Evolutionary conservation across 2,888 invertebrate genomes (phyloP).

Genomic region (Terebella lapidaria): DNA sequence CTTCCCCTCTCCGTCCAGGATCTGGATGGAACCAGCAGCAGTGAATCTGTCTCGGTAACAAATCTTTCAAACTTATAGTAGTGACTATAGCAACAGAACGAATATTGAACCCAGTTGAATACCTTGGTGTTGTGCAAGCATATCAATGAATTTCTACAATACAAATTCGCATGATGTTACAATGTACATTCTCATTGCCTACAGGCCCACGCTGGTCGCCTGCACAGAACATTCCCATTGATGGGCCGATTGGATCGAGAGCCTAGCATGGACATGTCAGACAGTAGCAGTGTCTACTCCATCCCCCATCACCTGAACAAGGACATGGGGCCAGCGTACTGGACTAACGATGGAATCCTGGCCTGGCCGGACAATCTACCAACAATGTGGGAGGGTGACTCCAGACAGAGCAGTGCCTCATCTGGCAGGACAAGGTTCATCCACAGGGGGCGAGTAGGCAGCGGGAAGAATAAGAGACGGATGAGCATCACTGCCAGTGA

Average conservation of each 20-base stretch:
- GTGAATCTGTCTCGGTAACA: too few species aligned
- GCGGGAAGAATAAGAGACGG: background rate
- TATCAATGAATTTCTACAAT: too few species aligned
- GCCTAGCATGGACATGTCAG: background rate
- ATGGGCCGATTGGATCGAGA: background rate
- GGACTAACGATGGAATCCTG: slow-evolving; percentile 2
- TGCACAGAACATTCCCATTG: background rate
- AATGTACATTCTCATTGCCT: too few species aligned
- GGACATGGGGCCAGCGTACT: too few species aligned
- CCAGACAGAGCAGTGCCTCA: slow-evolving; percentile 1
- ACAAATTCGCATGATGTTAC: too few species aligned
- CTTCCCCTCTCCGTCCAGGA: too few species aligned
- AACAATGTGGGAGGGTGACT: background rate
- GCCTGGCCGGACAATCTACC: background rate
- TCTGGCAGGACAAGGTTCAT: background rate
- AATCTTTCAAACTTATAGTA: too few species aligned
- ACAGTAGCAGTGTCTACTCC: background rate
- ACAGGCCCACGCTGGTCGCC: background rate
- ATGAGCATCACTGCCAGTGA: background rate
- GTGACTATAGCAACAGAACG: too few species aligned
- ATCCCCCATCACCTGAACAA: background rate
- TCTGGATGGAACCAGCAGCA: too few species aligned
- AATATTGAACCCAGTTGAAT: too few species aligned
- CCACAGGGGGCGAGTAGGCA: too few species aligned
- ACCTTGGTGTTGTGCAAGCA: too few species aligned